These are phyloP conservation scores for Triplophysa tibetana DNA, from an alignment of 2,113 vertebrate species.

Conservation along the genomic window DNA sequence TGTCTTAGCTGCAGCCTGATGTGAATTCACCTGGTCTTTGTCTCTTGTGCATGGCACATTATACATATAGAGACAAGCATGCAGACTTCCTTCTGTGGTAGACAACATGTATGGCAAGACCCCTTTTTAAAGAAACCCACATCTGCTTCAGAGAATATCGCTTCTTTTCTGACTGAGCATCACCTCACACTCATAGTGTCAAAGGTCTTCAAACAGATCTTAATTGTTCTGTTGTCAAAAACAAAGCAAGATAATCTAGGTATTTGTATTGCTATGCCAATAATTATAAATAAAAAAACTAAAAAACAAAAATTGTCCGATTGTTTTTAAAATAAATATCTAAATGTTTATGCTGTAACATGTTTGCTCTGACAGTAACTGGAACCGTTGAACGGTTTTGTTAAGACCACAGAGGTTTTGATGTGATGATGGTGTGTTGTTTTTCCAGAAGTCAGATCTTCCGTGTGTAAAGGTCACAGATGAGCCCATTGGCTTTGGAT, in stretches of 20 bases:
- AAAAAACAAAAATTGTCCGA: background rate
- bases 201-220: background rate
- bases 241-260: background rate
- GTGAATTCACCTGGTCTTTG: background rate
- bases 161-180: background rate
- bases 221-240: background rate
- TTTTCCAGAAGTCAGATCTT: background rate
- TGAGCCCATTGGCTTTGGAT: too few species aligned
- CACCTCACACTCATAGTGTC: background rate
- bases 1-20: background rate
- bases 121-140: background rate
- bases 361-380: background rate
- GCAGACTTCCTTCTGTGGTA: constrained; percentile 19
- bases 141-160: background rate
- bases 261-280: background rate
- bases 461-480: too few species aligned
- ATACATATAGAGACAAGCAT: background rate
- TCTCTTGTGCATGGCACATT: background rate
- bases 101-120: background rate
- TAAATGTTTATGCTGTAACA: background rate
- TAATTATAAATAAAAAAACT: too few species aligned
- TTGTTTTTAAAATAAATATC: too few species aligned
- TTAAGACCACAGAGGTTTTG: background rate
- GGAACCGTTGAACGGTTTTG: background rate
- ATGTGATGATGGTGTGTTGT: background rate